Evolutionary conservation across 92 coral and sea anemone species (phyloP).

Genomic region (Zoanthus sociatus): DNA sequence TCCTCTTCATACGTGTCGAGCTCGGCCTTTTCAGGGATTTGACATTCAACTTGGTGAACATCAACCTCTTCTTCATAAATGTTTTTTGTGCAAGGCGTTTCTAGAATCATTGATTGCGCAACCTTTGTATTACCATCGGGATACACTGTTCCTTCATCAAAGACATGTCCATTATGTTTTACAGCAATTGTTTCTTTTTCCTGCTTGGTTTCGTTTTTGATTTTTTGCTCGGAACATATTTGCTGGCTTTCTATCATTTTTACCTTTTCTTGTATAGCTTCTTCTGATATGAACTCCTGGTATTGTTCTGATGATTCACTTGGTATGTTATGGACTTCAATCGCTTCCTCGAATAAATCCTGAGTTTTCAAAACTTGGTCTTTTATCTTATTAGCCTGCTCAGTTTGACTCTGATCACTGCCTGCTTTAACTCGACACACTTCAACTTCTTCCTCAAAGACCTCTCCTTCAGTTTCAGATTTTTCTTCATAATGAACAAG

Average conservation of each 20-base stretch:
- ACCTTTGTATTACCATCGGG: not conserved
- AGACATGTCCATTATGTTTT: constrained; percentile 34
- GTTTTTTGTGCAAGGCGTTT: constrained; percentile 20
- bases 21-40: constrained; percentile 19
- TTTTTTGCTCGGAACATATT: not conserved
- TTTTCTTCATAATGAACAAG: not conserved
- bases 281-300: constrained; percentile 25
- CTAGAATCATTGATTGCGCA: constrained; percentile 1
- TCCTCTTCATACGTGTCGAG: constrained; percentile 62
- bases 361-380: constrained; percentile 18
- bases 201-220: not conserved
- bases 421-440: constrained; percentile 50
- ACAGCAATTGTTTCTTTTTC: constrained; percentile 20
- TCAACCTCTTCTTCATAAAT: constrained; percentile 37
- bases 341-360: constrained; percentile 61
- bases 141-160: constrained; percentile 7
- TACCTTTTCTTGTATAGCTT: constrained; percentile 36
- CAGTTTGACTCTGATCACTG: not conserved
- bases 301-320: constrained; percentile 5
- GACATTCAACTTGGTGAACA: constrained; percentile 4
- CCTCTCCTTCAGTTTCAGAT: constrained; percentile 13
- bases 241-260: constrained; percentile 21
- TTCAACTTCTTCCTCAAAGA: constrained; percentile 77
- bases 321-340: constrained; percentile 42
- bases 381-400: not conserved